These are phyloP conservation scores for Meta bourneti DNA, from an alignment of 2,888 invertebrate genomes.

Conservation along the genomic window DNA sequence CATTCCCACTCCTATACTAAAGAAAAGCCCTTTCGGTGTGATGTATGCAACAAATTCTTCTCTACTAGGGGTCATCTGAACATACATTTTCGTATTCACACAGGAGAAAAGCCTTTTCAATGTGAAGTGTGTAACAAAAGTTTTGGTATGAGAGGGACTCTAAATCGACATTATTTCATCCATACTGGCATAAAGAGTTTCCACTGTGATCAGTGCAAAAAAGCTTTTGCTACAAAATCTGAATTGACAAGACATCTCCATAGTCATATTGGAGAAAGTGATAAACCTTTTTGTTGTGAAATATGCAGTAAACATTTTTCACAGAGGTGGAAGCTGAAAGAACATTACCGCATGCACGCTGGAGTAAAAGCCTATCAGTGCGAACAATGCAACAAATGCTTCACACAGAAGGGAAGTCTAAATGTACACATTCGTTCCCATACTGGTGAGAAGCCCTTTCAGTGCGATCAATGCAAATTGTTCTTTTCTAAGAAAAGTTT, in stretches of 20 bases:
- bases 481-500: neutral
- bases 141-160: neutral
- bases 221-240: neutral
- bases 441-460: neutral
- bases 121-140: neutral
- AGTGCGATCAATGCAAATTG: neutral
- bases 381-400: neutral
- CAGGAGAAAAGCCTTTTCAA: neutral
- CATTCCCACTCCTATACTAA: too few species aligned
- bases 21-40: neutral
- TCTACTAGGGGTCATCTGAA: neutral
- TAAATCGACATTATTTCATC: neutral
- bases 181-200: neutral
- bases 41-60: constrained; percentile 14
- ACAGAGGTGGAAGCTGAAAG: neutral
- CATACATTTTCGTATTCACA: neutral
- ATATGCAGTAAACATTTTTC: constrained; percentile 2
- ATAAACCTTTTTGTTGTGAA: neutral
- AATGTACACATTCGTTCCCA: neutral
- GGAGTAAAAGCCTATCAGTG: neutral
- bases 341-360: neutral
- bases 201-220: neutral
- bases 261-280: neutral
- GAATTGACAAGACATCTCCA: neutral
- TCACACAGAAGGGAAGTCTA: neutral